Evolutionary conservation across 2,888 invertebrate species (phyloP), one percentile per base, ranked within the genome.

Genomic region (Pristionchus arcanus): DNA sequence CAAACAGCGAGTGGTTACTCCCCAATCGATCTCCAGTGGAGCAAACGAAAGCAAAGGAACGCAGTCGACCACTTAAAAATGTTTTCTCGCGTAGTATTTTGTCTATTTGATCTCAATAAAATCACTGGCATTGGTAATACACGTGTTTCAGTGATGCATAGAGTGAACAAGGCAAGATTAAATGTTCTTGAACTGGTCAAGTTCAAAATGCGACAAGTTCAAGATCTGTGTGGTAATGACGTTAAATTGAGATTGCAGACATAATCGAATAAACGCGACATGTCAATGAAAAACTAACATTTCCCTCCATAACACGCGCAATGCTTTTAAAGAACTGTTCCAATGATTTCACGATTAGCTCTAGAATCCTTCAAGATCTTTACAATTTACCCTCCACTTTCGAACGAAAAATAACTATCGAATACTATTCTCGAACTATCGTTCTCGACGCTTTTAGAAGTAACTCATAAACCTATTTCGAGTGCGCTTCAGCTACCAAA

Each of bases 221-320:
- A 63, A 63, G 74, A 74, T 42, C 74, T 37, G 19, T 34, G 21
- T 5, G 9, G 37, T 37, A 37, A 16, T 19, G 74, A 37, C 42
- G 25, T 37, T 3, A 37, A 74, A 74, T 37, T 13, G n/a, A 63
- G 28, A 37, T 42, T 34, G 37, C 63, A 31, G 34, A 74, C 28
- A 71, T 74, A 74, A 74, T 74, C 74, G 74, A 74, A 74, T 74
- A 37, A 74, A 74, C 34, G 34, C 21, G 74, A 74, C 25, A 74
- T 21, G 31, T 31, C 31, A 74, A 74, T 74, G 74, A 37, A 74
- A 19, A 37, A 37, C 37, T 5, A 31, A 74, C 37, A 74, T 25
- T 9, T 11, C 1, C 63, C 42, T 0, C 74, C 25, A 2, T 15
- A 68, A 68, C 68, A 68, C 68, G 19, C 68, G 31, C 15, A 2